Conservation (phyloP, 2,888 invertebrate genomes). For the Drosophila cognata region DNA sequence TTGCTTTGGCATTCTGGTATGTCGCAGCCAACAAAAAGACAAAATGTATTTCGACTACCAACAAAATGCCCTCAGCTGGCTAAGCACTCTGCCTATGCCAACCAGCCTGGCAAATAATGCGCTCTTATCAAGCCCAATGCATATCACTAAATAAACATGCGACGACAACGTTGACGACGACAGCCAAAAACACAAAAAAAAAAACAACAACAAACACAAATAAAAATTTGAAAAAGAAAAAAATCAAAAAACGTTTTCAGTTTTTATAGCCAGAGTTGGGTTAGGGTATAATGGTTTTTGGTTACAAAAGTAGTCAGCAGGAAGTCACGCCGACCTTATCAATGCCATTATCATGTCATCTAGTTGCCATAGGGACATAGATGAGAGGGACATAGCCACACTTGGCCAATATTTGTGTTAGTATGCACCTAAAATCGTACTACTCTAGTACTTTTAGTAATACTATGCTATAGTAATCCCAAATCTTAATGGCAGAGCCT, state of each 20-base stretch:
- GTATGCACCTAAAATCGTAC: not conserved
- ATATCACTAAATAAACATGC: conserved; percentile 66
- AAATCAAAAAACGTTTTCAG: conserved; percentile 33
- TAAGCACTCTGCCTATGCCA: conserved; percentile 35
- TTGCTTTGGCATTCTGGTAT: conserved; percentile 71
- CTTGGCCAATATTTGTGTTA: not conserved
- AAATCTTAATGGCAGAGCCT: not conserved
- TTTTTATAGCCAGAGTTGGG: not conserved
- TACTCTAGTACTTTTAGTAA: not conserved
- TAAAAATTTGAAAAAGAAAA: conserved; percentile 10
- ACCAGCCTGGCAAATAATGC: conserved; percentile 59
- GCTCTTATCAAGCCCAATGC: conserved; percentile 62
- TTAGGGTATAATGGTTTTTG: not conserved
- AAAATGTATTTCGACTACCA: conserved; percentile 55
- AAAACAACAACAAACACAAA: conserved; percentile 7
- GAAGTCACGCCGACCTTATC: not conserved
- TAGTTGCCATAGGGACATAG: not conserved
- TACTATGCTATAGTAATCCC: too few species aligned
- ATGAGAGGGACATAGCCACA: not conserved
- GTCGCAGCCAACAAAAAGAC: conserved; percentile 60
- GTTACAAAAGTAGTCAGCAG: accelerated
- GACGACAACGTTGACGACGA: conserved; percentile 18
- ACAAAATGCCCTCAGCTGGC: conserved; percentile 38
- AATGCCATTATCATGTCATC: not conserved
- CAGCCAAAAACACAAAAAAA: conserved; percentile 36